Base-by-base conservation (phyloP, 1,140 invertebrate species). In the Ceratina australensis region DNA sequence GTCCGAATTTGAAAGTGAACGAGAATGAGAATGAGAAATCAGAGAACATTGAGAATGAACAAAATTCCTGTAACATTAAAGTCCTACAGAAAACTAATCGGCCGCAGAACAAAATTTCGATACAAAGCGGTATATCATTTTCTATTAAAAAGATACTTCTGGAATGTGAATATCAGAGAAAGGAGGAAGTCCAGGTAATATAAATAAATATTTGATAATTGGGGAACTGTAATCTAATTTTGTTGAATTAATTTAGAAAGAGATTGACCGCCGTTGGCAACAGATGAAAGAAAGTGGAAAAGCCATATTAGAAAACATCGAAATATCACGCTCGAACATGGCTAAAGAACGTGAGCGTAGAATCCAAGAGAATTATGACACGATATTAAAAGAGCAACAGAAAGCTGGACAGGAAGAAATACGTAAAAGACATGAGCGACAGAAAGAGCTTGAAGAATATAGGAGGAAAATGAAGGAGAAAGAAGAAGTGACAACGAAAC, bases 251-350 rank as follows among this genome's bases (percentile, higher is more conserved):
- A 42, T 73, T 49, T 57, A 90, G 85, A 87, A 89, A 86, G 80
- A 79, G 49, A 82, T 91, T 8, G 79, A 89, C 0, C 69, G 81
- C 7, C 86, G 78, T 52, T 84, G 90, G 68, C 87, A 91, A 56
- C 82, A 90, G 10, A 92, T 92, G 93, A 80, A 91, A 71, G 84
- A 88, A 47, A 89, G 90, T 49, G 86, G 88, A 28, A 85, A 85
- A 74, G 82, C 72, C 12, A 86, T 93, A 10, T 82, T 89, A 50
- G 54, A 90, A 42, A 80, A 92, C 64, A 87, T 90, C 49, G 84
- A 87, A 49, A 63, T 89, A 12, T 86, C 88, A 33, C 86, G 83
- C 80, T 80, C 73, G 13, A 85, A 91, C 20, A 77, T 92, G 56
- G 83, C 88, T 60, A 80, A 87, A 49, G 87, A 91, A 80, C 86